Evolutionary conservation across 2,888 invertebrate genomes (phyloP), one percentile per base, ranked within the genome.

Genomic region (Drosophila eohydei): DNA sequence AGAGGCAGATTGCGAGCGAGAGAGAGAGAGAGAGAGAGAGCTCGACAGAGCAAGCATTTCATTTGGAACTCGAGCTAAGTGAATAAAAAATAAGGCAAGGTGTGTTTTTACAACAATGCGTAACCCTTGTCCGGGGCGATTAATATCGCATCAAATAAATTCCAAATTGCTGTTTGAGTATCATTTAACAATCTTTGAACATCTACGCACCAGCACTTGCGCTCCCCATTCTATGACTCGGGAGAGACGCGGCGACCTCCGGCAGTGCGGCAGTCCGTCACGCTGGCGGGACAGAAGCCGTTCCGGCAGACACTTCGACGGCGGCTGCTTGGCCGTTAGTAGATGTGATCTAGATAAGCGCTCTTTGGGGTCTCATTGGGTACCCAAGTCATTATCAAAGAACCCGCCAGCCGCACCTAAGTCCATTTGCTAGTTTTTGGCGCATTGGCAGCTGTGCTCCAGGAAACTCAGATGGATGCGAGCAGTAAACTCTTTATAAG

Each of bases 91-190:
- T 21, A 66, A 55, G 74, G 69, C 80, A 74, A 83, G 82, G 77
- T 88, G 82, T 80, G 77, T 76, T 72, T 69, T 61, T 57, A 69
- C 73, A 73, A 78, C 60, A 61, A 75, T 80, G 83, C 78, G 81
- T 88, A 83, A 88, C 81, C 83, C 88, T 81, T 78, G 72, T 72
- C 65, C 59, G 21, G 63, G 11, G 54, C 76, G 89, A 88, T 85
- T 79, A 88, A 89, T 88, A 89, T 89, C 82, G 75, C 81, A 83
- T 89, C 83, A 88, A 78, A 89, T 83, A 85, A 88, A 89, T 88
- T 88, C 74, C 70, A 77, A 83, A 88, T 83, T 83, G 89, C 77
- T 88, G 83, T 82, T 80, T 79, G 83, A 83, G 78, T 82, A 81
- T 78, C 85, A 88, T 86, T 86, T 86, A 88, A 88, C 88, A 83